Evolutionary conservation across 2,888 invertebrate species (phyloP), one percentile per base, ranked within the genome.

Genomic region (Drosophila histrio): DNA sequence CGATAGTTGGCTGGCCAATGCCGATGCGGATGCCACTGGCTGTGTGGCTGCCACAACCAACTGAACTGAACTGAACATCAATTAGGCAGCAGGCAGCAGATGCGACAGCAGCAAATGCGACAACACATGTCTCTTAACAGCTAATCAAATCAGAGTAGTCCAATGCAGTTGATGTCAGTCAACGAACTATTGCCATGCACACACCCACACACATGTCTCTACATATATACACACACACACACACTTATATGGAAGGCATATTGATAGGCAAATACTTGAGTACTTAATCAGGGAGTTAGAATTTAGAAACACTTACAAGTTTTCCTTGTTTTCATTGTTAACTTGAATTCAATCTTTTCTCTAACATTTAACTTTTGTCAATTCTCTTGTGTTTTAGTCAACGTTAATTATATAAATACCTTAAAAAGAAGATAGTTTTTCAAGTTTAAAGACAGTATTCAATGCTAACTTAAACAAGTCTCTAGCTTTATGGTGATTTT

Each of bases 71-170:
- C n/a, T n/a, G n/a, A n/a, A 24, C 53, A 64, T 26, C 64, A 70
- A 71, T 70, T 71, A 66, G 59, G 59, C 15, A 53, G 38, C 28
- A 34, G 26, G 24, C 19, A 24, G 11, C 36, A n/a, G 34, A n/a
- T n/a, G n/a, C n/a, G n/a, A n/a, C 50, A 38, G 24, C 24, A 47
- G 6, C n/a, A 30, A n/a, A 26, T 28, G 11, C 24, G 19, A 17
- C 52, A 39, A 19, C 15, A 26, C 46, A 64, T 64, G 54, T 67
- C 61, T 56, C 52, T 46, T 47, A 57, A 56, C 47, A 67, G 46
- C 56, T 46, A 69, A 69, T 69, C 61, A 69, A 69, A 67, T 67
- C 56, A 61, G 39, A 44, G 30, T 22, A 52, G 43, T 15, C 24
- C 32, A 21, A 30, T 52, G 22, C 47, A 28, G 34, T 38, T 36